Evolutionary conservation across 1,140 invertebrate genomes (phyloP), one percentile per base, ranked within the genome.

Genomic region (Hormaphis cornu): DNA sequence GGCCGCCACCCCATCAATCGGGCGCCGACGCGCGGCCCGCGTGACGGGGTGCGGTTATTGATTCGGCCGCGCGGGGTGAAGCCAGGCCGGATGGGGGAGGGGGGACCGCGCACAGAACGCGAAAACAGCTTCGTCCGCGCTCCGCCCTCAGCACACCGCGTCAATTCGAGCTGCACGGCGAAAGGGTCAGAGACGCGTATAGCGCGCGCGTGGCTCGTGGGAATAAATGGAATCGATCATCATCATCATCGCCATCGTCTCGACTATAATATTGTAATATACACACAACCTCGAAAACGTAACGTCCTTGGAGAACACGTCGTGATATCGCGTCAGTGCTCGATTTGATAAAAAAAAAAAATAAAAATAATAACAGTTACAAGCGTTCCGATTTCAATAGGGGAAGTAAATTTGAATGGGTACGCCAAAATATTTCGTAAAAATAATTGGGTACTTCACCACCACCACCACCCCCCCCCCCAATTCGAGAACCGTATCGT

Each of bases 71-170:
- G 9, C 7, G n/a, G 30, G 42, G 28, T 16, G 5, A 24, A 18
- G n/a, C n/a, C n/a, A n/a, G 37, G 7, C 37, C 7, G 37, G 7
- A n/a, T n/a, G 44, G 42, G 59, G 16, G 8, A 20, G 26, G n/a
- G 9, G 59, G 42, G 12, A 48, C 33, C 42, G n/a, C n/a, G n/a
- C 44, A 30, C 44, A 66, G 42, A 66, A 44, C 44, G 44, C 61
- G 35, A 66, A 66, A 66, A 66, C 61, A 66, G 61, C 61, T 66
- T 66, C 61, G 61, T 46, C 42, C 44, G 20, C 26, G 44, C 18
- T n/a, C n/a, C 12, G 2, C 59, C 61, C 26, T 30, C 28, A 10
- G 26, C 61, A 33, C 10, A 12, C 18, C 42, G 7, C 37, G 7
- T n/a, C 54, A 8, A 58, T 37, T 58, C 35, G 20, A 58, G 35